Evolutionary conservation across 2,797 vertebrate genomes (phyloP), one percentile per base, ranked within the genome.

Genomic region (Crenuchus spilurus): DNA sequence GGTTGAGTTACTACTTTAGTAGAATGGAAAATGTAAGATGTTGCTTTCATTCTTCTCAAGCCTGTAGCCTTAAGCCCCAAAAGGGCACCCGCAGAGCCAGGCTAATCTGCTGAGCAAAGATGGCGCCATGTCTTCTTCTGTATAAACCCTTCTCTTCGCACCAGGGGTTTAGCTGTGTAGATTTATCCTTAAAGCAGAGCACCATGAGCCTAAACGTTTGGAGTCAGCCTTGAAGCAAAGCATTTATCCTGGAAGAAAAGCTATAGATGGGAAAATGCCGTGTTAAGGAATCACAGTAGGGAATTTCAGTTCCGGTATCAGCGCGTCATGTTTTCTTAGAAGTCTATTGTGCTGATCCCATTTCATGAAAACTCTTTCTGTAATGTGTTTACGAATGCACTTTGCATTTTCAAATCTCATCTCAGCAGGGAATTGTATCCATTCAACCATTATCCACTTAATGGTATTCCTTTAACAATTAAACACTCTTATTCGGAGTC

Each of bases 91-190:
- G 24, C 55, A 24, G 48, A 30, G 70, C 33, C 49, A 48, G 57
- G 61, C 33, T 74, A 74, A 78, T 69, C 55, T 70, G 30, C 18
- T 49, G 57, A 70, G 37, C 48, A 77, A 30, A 46, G 55, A 68
- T 37, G 8, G 22, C 41, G 35, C 13, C 7, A 6, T 35, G 22
- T 22, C 54, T 54, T 14, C 16, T 14, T 60, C 31, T 55, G 26
- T 10, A 30, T 16, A n/a, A 55, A 55, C 28, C 31, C 31, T 58
- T 33, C 31, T 20, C 7, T 20, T 58, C 55, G 10, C 55, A 35
- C 55, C n/a, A 18, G 55, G 55, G 28, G 55, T 58, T 58, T 20
- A 33, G 31, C 30, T 4, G 16, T 58, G 18, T 58, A 58, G 55
- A 58, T 35, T 35, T 20, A 9, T 33, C n/a, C 55, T 57, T n/a